Evolutionary conservation across 2,113 vertebrate species (phyloP), one percentile per base, ranked within the genome.

Genomic region (Tachysurus fulvidraco): DNA sequence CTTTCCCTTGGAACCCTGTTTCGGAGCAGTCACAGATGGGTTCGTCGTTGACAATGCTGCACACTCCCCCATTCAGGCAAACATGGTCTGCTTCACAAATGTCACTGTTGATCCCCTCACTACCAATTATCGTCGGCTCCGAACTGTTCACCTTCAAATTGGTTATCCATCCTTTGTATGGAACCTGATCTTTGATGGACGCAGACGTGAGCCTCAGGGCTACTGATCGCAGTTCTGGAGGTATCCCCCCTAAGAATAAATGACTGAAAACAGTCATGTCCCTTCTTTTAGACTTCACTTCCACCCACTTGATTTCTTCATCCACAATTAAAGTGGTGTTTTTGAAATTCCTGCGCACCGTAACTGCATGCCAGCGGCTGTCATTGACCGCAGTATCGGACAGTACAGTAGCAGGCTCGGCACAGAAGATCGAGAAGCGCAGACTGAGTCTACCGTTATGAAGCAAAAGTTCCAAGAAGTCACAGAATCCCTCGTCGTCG

Each of bases 231-330:
- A 99, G 95, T 88, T 99, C 97, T 0, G 97, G 96, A 0, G 97
- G 96, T 85, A 99, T 94, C 8, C 98, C 98, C 1, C 98, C 98
- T 79, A 99, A 90, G 88, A 96, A 99, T 52, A 99, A 97, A 90
- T 96, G 96, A 14, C 97, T 99, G 92, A 99, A 99, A 69, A 99
- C 97, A 0, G 98, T 99, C 98, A 99, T 99, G 93, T 99, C 98
- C 92, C 98, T 93, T 88, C 98, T 95, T 93, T 98, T 98, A 81
- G 97, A 99, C 90, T 98, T 97, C 88, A 99, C 98, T 88, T 99
- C 97, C 85, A 98, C 98, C 97, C 97, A 99, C 91, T 98, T 97
- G 83, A 97, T 94, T 92, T 97, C 96, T 0, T 93, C 90, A 76
- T 96, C 96, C 94, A 99, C 97, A 7, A 98, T 96, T 90, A 97